Base-by-base conservation (phyloP, 37 sponge, comb jelly and placozoan species). In the Spongia lamella region DNA sequence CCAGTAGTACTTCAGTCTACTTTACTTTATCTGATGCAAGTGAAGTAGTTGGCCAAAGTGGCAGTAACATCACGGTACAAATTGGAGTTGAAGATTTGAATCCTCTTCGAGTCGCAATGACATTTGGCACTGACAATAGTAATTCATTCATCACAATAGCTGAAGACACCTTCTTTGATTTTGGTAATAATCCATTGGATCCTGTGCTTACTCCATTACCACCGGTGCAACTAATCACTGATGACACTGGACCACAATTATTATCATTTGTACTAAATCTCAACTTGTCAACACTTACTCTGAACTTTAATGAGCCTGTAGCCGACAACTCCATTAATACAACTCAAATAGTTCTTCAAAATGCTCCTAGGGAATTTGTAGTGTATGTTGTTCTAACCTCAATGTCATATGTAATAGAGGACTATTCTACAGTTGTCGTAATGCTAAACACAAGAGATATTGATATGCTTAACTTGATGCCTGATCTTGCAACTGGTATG, bases 261-360 rank as follows among this genome's bases (percentile, higher is more conserved):
- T 53, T 35, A 13, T 59, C 60, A 31, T 90, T 80, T 30, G 78
- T 74, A 51, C 75, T 94, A 1, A 78, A 94, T 53, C 35, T 91
- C 66, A 83, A 91, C 34, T 29, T n/a, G 16, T 88, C 85, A 20
- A 11, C 47, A 36, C 67, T 95, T 7, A 32, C 52, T 31, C 66
- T 95, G 39, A 72, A 63, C 54, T 95, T 90, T 79, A 79, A 77
- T 55, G 96, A 95, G 63, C 84, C 92, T 27, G 73, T 95, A 16
- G 32, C 71, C 17, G 74, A 37, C 7, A 34, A 63, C 0, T 63
- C 73, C 34, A 80, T 95, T 69, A 88, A 88, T 56, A 24, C 78
- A 13, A 73, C 89, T 9, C 70, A 36, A 19, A 56, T 93, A 11
- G 76, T 74, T 61, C 62, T 93, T 17, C 89, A 84, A 32, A 84